Evolutionary conservation across 2,797 vertebrate genomes (phyloP), one percentile per base, ranked within the genome.

Genomic region (Centropyge bicolor): DNA sequence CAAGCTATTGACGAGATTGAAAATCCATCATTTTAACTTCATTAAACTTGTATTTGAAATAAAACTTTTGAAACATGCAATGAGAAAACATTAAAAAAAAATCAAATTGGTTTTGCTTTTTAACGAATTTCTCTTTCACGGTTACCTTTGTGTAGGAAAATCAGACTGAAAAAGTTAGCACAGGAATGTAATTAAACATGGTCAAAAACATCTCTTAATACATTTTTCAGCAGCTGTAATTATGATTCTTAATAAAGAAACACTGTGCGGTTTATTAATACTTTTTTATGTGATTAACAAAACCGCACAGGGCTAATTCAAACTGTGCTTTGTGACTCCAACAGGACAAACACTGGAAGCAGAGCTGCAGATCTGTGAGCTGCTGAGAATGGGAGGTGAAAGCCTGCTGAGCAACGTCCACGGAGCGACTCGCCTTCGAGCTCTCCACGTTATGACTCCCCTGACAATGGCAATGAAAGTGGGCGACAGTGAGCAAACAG

Each of bases 401-500:
- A 85, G 61, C 57, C 68, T 81, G 74, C 85, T 66, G 55, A 82
- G 89, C 67, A 76, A 81, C 22, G 87, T 84, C 88, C 82, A 72
- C 14, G 63, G 83, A 89, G 82, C 54, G 57, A 77, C 76, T 80
- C 78, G 81, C 87, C 76, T 84, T 84, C 81, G 35, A 63, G 78
- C 83, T 70, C 66, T 80, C 60, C 62, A 24, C n/a, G 19, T 36
- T 89, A 91, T 24, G 86, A 89, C 82, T 92, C 93, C 93, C 92
- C 81, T 82, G 90, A 85, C 89, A 83, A 79, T 59, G 78, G 84
- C 85, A 87, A 89, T 91, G 91, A 91, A 94, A 91, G 86, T 82
- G 89, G 89, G 90, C 88, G 85, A 87, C 82, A 61, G 88, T 84
- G 89, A 89, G 89, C 93, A 92, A 91, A 92, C 92, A 92, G 87